Percentiles rank a stretch among this genome's conserved stretches.
These are phyloP conservation scores for Orthosia cruda DNA, from an alignment of 2,888 invertebrate genomes.

Conservation along the genomic window DNA sequence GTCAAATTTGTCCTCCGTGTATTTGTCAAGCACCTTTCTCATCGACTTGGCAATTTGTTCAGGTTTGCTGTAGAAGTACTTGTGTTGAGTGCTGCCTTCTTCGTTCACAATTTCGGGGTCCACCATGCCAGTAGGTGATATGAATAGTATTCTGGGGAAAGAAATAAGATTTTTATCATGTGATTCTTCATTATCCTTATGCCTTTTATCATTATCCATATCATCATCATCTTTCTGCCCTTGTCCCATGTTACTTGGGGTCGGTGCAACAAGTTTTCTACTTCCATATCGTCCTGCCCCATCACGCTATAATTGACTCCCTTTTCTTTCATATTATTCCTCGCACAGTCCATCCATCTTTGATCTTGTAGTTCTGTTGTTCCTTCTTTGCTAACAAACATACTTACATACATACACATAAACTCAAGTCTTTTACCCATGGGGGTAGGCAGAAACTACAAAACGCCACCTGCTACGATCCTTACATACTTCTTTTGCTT, in stretches of 20 bases:
- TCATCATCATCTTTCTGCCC: too few relatives aligned
- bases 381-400: background rate
- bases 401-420: background rate
- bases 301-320: too few relatives aligned
- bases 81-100: slow-evolving; percentile 91
- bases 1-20: slow-evolving; percentile 81
- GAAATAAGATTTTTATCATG: background rate
- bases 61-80: slow-evolving; percentile 91
- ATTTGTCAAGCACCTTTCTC: slow-evolving; percentile 86
- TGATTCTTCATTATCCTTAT: background rate
- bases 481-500: too few relatives aligned
- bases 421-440: too few relatives aligned
- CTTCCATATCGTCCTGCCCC: too few relatives aligned
- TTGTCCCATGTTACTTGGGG: too few relatives aligned
- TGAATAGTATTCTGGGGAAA: slow-evolving; percentile 92
- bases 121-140: slow-evolving; percentile 91
- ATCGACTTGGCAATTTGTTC: slow-evolving; percentile 90
- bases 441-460: too few relatives aligned
- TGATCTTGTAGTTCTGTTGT: background rate
- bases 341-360: too few relatives aligned
- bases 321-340: too few relatives aligned
- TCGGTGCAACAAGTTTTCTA: too few relatives aligned
- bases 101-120: slow-evolving; percentile 92
- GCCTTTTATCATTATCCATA: background rate
- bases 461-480: too few relatives aligned